A percentile compares a stretch with the other conserved stretches of the same genome.
Conservation (phyloP, 2,888 invertebrate genomes). For the Amiota communis region DNA sequence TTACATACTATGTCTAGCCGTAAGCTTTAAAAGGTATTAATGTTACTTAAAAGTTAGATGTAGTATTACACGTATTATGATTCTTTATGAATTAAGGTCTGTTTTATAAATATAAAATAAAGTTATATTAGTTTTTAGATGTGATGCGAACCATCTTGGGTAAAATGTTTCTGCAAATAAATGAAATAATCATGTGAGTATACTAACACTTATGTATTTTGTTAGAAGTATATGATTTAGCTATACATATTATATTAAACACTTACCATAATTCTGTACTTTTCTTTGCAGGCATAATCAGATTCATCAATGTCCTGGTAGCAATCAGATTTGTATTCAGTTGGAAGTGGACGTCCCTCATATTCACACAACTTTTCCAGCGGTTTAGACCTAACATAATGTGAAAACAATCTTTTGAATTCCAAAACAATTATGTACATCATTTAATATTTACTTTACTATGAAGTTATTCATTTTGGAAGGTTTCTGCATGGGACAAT, state of each 20-base stretch:
- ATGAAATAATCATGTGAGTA: conserved; percentile 42
- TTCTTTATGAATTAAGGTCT: no score
- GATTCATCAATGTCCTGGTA: conserved; percentile 87
- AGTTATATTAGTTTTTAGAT: conserved; percentile 46
- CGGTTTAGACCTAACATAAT: conserved; percentile 76
- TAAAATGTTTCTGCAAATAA: conserved; percentile 75
- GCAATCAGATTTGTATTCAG: conserved; percentile 84
- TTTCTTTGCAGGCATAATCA: conserved; percentile 86
- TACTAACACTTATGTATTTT: conserved; percentile 4
- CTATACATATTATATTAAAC: not conserved
- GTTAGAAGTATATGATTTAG: not conserved
- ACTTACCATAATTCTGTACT: conserved; percentile 84
- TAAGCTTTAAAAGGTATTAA: no score
- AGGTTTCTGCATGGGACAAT: conserved; percentile 85
- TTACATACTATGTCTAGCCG: no score
- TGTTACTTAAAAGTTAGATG: no score
- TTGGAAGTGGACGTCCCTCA: conserved; percentile 80
- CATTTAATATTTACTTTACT: conserved; percentile 75
- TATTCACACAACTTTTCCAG: conserved; percentile 83
- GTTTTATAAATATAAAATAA: conserved; percentile 30
- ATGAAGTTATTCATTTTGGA: conserved; percentile 83
- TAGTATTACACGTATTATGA: no score
- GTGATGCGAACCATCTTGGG: conserved; percentile 69
- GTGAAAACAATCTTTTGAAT: not conserved
- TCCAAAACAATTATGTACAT: conserved; percentile 9